phyloP scores from a whole-genome alignment of 2,113 vertebrate genomes.

The Bucco capensis region DNA sequence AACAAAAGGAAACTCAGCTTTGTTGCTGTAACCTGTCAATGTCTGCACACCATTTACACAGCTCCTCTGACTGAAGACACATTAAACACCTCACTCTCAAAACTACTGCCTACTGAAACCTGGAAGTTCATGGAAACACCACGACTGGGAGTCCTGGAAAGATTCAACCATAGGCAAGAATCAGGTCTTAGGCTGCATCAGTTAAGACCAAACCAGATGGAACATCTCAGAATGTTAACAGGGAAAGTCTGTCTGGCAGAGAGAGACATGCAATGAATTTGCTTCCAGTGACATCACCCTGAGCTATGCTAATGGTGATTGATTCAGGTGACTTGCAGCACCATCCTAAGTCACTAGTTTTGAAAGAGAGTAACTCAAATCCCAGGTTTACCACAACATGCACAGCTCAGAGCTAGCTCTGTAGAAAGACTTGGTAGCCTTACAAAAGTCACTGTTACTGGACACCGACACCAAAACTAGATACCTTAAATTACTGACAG shows the following conservation, averaged over 20 bases:
- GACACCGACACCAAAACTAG: accelerated
- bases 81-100: not conserved
- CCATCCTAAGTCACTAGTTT: too few relatives aligned
- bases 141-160: not conserved
- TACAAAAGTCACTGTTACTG: not conserved
- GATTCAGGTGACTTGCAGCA: too few relatives aligned
- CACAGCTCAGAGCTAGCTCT: not conserved
- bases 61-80: not conserved
- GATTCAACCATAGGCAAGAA: not conserved
- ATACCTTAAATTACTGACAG: not conserved
- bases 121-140: not conserved
- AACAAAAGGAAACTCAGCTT: not conserved
- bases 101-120: not conserved
- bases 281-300: not conserved
- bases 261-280: not conserved
- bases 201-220: not conserved
- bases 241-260: not conserved
- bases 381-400: not conserved
- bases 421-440: not conserved
- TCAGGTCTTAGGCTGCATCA: accelerated
- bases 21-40: not conserved
- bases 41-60: not conserved
- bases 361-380: not conserved
- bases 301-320: not conserved
- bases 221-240: not conserved